Evolutionary conservation across 2,888 invertebrate species (phyloP).

Genomic region (Epistrophella euchroma): DNA sequence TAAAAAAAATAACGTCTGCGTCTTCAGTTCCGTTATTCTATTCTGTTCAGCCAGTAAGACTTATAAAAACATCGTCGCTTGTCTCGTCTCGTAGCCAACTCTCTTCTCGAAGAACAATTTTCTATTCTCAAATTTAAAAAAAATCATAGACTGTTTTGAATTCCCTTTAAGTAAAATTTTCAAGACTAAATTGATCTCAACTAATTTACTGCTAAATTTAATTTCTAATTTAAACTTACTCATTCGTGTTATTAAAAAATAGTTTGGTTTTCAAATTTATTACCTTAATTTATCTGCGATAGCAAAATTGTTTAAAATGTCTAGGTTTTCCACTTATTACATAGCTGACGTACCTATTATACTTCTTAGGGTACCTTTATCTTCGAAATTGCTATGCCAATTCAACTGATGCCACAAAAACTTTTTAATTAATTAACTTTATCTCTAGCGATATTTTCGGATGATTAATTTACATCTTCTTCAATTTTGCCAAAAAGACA

Average conservation of each 20-base stretch:
- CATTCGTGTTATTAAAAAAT: not conserved
- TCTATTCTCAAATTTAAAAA: too few species aligned
- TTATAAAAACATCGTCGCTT: too few species aligned
- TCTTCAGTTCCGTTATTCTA: too few species aligned
- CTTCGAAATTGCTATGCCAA: not conserved
- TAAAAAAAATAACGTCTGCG: too few species aligned
- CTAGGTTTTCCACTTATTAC: too few species aligned
- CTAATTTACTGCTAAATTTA: not conserved
- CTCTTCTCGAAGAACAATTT: too few species aligned
- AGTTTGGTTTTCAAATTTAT: not conserved
- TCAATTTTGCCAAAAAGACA: not conserved
- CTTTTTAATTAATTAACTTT: slow-evolving; percentile 24
- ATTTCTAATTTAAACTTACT: not conserved
- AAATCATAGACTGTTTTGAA: too few species aligned
- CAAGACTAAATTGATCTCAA: not conserved
- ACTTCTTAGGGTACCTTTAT: too few species aligned
- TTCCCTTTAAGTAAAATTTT: not conserved
- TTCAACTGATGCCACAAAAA: slow-evolving; percentile 8
- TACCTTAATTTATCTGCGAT: not conserved
- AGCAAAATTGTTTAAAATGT: not conserved
- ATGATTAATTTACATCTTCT: slow-evolving; percentile 24
- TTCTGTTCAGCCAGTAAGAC: too few species aligned
- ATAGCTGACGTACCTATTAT: too few species aligned
- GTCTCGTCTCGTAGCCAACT: too few species aligned
- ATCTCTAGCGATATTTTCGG: not conserved